Percentiles rank a stretch among this genome's conserved stretches.
phyloP scores from a whole-genome alignment of 1,140 invertebrate species.

The Diprion similis region DNA sequence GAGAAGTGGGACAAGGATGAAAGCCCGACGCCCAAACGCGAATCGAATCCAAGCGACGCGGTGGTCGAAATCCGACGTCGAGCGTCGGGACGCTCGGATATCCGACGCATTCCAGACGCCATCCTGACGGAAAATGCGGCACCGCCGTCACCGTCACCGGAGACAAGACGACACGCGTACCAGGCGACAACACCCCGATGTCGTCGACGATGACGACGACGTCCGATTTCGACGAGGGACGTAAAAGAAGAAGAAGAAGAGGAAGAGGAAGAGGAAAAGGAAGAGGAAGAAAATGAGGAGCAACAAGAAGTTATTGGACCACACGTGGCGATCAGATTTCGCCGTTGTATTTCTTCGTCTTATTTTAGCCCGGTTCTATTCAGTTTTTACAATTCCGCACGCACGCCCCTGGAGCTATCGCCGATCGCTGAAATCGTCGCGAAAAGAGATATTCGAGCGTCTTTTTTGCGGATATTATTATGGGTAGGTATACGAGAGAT shows the following conservation, averaged over 20 bases:
- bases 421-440: no score
- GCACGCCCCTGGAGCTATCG: no score
- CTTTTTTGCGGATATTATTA: no score
- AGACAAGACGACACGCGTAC: not conserved
- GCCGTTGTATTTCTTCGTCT: no score
- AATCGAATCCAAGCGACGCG: not conserved
- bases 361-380: no score
- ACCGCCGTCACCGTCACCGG: constrained; percentile 5
- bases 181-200: constrained; percentile 18
- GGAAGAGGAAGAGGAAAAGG: constrained; percentile 12
- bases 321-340: no score
- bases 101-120: not conserved
- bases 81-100: not conserved
- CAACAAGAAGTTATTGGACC: not conserved
- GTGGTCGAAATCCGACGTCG: not conserved
- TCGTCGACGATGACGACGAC: constrained; percentile 24
- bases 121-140: not conserved
- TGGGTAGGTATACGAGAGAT: no score
- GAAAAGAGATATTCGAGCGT: no score
- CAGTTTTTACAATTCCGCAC: no score
- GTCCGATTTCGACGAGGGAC: constrained; percentile 19
- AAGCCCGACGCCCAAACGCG: not conserved
- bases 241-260: not conserved
- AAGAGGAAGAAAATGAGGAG: not conserved
- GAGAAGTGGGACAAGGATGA: no score